A percentile compares a stretch with the other conserved stretches of the same genome.
phyloP scores from a whole-genome alignment of 2,888 invertebrate species.

The Leptopilina syphax region DNA sequence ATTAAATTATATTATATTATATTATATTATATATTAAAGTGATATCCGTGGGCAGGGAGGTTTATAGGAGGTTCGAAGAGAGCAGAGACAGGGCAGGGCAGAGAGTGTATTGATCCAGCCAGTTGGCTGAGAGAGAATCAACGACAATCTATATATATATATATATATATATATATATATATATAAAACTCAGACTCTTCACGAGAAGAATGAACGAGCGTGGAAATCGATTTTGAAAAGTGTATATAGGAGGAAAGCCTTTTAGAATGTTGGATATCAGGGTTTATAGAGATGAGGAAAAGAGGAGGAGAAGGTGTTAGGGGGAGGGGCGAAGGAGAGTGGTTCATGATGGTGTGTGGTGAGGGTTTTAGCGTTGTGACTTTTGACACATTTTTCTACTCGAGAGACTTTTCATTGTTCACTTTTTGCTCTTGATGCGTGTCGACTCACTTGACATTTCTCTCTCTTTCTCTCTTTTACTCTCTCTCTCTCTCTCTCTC shows the following conservation, averaged over 20 bases:
- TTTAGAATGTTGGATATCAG: background rate
- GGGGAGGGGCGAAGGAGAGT: too few relatives aligned
- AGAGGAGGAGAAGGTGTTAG: too few relatives aligned
- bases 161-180: too few relatives aligned
- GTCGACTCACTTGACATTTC: conserved; percentile 17
- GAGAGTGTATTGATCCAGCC: conserved; percentile 37
- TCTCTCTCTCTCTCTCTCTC: too few relatives aligned
- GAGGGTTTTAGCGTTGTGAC: background rate
- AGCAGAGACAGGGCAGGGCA: conserved; percentile 11
- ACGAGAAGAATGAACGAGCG: conserved; percentile 33
- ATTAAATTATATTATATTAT: too few relatives aligned
- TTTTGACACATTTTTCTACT: conserved; percentile 8
- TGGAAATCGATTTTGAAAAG: conserved; percentile 31
- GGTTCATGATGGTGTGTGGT: too few relatives aligned
- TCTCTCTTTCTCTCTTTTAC: background rate
- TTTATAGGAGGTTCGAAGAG: background rate
- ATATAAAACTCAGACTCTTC: background rate
- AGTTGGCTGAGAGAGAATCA: conserved; percentile 27
- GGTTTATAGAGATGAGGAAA: too few relatives aligned
- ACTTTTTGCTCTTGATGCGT: background rate
- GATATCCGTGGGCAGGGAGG: conserved; percentile 3
- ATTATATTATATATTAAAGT: background rate
- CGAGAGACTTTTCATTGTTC: background rate
- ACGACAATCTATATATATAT: conserved; percentile 35
- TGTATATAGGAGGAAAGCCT: background rate